These are phyloP conservation scores for Silvanus unidentatus DNA, from an alignment of 2,888 invertebrate genomes.

Conservation along the genomic window DNA sequence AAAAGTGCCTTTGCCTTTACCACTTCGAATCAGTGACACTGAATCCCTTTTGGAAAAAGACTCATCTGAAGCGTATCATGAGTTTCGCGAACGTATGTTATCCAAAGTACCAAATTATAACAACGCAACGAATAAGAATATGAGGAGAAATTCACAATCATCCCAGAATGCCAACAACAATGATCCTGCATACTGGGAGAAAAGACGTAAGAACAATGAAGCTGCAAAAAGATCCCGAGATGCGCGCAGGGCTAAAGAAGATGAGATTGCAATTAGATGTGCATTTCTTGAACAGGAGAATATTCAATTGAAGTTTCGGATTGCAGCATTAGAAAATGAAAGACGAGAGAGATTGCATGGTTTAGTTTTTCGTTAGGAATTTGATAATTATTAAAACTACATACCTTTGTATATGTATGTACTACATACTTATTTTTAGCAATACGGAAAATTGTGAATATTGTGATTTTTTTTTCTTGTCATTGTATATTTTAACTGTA, in stretches of 20 bases:
- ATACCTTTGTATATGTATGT: too few species aligned
- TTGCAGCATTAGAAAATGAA: slow-evolving; percentile 1
- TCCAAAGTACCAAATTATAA: slow-evolving; percentile 57
- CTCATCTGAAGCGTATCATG: slow-evolving; percentile 62
- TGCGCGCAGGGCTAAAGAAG: slow-evolving; percentile 82
- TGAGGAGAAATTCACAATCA: slow-evolving; percentile 51
- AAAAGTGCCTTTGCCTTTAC: slow-evolving; percentile 58
- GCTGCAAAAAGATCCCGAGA: slow-evolving; percentile 94
- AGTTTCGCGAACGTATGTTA: slow-evolving; percentile 64
- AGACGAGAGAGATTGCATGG: background rate
- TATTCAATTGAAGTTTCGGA: slow-evolving; percentile 57
- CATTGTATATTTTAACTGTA: slow-evolving; percentile 1
- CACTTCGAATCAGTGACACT: slow-evolving; percentile 44
- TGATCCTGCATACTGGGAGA: slow-evolving; percentile 82
- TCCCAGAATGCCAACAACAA: slow-evolving; percentile 24
- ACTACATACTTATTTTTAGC: too few species aligned
- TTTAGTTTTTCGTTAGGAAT: background rate
- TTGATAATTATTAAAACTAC: background rate
- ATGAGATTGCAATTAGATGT: slow-evolving; percentile 84
- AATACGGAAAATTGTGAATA: background rate
- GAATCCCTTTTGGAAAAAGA: slow-evolving; percentile 52
- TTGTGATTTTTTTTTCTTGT: slow-evolving; percentile 1
- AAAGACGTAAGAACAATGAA: slow-evolving; percentile 85
- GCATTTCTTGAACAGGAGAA: slow-evolving; percentile 84
- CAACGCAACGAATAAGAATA: slow-evolving; percentile 59